A percentile compares a stretch with the other conserved stretches of the same genome.
Evolutionary conservation across 2,888 invertebrate genomes (phyloP).

Genomic region (Aphodius sticticus): DNA sequence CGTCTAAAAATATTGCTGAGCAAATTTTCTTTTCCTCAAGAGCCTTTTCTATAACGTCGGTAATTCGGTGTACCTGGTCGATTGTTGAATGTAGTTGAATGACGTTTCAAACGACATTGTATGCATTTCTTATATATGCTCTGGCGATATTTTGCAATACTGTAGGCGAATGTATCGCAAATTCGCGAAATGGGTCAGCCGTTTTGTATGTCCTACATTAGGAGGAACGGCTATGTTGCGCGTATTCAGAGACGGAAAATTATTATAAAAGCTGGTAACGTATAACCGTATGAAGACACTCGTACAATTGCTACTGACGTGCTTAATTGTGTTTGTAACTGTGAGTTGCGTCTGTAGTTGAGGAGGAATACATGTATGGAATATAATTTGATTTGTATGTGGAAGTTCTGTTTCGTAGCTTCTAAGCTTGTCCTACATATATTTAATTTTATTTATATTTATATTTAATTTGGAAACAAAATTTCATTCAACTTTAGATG

Average conservation of each 20-base stretch:
- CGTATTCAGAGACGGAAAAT: neutral
- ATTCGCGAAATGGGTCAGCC: neutral
- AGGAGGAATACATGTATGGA: no score
- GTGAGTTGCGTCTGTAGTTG: neutral
- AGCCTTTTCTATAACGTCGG: no score
- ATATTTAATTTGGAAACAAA: no score
- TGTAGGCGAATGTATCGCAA: neutral
- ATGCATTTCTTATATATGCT: neutral
- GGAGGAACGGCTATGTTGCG: neutral
- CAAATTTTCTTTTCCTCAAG: no score
- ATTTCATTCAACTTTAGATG: no score
- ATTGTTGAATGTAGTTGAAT: no score
- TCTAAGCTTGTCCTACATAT: no score
- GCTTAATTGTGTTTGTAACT: neutral
- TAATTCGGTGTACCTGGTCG: no score
- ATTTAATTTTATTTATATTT: no score
- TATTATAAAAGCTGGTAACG: constrained; percentile 4
- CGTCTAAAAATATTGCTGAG: no score
- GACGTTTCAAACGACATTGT: neutral
- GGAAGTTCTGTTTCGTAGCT: no score
- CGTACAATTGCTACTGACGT: neutral
- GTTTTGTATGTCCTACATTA: neutral
- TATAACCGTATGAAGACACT: neutral
- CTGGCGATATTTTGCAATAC: neutral
- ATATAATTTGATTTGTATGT: no score